Percentiles rank a stretch among this genome's conserved stretches.
These are phyloP conservation scores for Zapus hudsonius DNA, from an alignment of 2,113 vertebrate species.

Conservation along the genomic window DNA sequence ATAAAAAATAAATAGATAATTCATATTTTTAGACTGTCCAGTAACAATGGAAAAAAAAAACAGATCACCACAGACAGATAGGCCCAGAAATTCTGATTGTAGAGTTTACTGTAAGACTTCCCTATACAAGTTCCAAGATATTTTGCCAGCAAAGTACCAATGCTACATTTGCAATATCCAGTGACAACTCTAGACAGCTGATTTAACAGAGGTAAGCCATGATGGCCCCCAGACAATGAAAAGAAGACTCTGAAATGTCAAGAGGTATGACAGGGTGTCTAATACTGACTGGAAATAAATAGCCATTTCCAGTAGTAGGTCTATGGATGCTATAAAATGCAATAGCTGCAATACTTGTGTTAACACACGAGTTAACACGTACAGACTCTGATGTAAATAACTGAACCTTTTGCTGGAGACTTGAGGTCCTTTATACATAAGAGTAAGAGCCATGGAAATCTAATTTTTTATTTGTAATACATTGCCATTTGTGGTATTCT, in stretches of 20 bases:
- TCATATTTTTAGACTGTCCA: conserved; percentile 92
- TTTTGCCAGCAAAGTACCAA: not conserved
- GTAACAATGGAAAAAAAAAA: conserved; percentile 88
- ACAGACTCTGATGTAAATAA: not conserved
- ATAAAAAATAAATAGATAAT: conserved; percentile 63
- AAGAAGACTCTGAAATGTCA: not conserved
- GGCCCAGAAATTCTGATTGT: not conserved
- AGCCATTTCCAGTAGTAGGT: not conserved
- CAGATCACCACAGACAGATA: not conserved
- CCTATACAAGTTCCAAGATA: not conserved
- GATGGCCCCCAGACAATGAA: not conserved
- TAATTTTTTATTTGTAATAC: not conserved
- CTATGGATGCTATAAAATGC: not conserved
- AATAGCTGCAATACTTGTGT: not conserved
- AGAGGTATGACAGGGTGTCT: not conserved
- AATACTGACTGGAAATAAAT: not conserved
- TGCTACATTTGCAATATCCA: not conserved
- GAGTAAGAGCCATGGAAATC: not conserved
- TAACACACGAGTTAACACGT: not conserved
- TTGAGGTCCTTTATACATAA: not conserved
- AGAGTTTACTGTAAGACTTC: not conserved
- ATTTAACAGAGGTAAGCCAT: not conserved
- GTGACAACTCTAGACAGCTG: not conserved
- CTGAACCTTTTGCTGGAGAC: not conserved
- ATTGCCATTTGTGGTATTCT: not conserved